Conservation (phyloP, 2,888 invertebrate genomes). For the Seira sanloemensis region DNA sequence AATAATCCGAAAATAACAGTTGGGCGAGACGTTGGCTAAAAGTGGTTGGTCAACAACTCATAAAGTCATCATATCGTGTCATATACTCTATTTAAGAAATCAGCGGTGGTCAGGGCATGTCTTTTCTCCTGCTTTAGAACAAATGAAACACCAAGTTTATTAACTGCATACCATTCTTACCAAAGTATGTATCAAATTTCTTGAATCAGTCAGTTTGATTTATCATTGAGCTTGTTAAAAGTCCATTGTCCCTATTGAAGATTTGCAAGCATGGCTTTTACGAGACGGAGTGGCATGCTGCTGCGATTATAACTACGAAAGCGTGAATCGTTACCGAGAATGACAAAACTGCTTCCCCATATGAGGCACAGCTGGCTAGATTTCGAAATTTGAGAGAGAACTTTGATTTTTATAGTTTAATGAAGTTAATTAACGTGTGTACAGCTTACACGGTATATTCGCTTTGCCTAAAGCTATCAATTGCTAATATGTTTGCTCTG, state of each 20-base stretch:
- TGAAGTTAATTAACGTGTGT: slow-evolving; percentile 42
- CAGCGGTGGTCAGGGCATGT: not conserved
- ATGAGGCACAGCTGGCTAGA: slow-evolving; percentile 26
- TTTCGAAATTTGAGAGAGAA: slow-evolving; percentile 18
- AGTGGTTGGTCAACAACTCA: not conserved
- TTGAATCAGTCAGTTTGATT: not conserved
- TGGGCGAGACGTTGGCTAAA: not conserved
- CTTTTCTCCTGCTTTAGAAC: not conserved
- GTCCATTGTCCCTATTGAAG: not conserved
- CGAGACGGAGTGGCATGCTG: no score
- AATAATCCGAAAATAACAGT: not conserved
- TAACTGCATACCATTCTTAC: not conserved
- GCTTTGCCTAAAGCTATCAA: not conserved
- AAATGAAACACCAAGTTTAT: slow-evolving; percentile 8
- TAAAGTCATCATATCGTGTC: not conserved
- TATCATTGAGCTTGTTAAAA: not conserved
- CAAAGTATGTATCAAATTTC: not conserved
- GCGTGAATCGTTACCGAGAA: slow-evolving; percentile 2
- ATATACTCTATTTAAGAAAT: not conserved
- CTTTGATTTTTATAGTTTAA: not conserved
- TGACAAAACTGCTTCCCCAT: slow-evolving; percentile 18
- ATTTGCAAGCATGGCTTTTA: not conserved
- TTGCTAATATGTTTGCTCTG: not conserved
- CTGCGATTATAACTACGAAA: slow-evolving; percentile 7
- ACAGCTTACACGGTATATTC: no score